Evolutionary conservation across 2,113 vertebrate genomes (phyloP), one percentile per base, ranked within the genome.

Genomic region (Hemicordylus capensis): DNA sequence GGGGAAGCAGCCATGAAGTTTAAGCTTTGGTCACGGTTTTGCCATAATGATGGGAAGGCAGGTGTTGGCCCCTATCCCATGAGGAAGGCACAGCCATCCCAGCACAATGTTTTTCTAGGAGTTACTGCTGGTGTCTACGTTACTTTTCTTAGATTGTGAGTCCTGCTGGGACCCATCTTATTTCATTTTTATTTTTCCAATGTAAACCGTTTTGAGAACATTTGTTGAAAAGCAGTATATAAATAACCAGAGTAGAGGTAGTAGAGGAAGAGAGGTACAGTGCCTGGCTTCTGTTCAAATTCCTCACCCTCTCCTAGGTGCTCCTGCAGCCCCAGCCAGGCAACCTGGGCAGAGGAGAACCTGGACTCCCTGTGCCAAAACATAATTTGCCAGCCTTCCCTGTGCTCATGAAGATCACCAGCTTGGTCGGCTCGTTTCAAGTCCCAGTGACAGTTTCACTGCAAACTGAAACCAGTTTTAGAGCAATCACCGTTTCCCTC

Each of bases 251-350:
- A 11, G 31, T 31, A 14, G 63, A 66, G 31, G n/a, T 9, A 4
- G 12, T 10, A 1, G 0, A 87, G 1, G 24, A 22, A 1, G 34
- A 8, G 28, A 17, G n/a, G n/a, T n/a, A n/a, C n/a, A n/a, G n/a
- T n/a, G n/a, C n/a, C 28, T 0, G 0, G 42, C 0, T n/a, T n/a
- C 15, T 46, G 79, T 31, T 61, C 7, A 0, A 17, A 44, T 88
- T 54, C 3, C 72, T 46, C 78, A 69, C 2, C 1, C 39, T 44
- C 81, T 64, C 72, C 46, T 2, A 0, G 22, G 34, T 7, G 15
- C 39, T 6, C 66, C 26, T 51, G 39, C 12, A 7, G 6, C 64
- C 6, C 2, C 39, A 46, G 3, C 3, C 76, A 31, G 48, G 44
- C 58, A 26, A 22, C 14, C 24, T 24, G 58, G 51, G 48, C 48